Evolutionary conservation across 2,888 invertebrate genomes (phyloP).

Genomic region (Eremobia ochroleuca): DNA sequence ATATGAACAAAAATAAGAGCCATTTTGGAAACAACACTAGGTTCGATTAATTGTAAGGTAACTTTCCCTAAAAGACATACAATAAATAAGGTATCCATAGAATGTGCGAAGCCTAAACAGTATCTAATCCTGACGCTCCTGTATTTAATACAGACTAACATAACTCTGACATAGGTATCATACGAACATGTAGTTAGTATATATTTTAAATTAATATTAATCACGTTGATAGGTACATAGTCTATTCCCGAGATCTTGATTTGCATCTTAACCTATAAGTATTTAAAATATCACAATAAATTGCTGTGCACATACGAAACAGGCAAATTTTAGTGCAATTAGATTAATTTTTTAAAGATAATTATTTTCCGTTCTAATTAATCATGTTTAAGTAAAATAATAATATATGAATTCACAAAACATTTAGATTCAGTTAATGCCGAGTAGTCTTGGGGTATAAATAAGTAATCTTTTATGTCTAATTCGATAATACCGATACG

Average conservation of each 20-base stretch:
- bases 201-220: slow-evolving; percentile 83
- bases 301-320: slow-evolving; percentile 91
- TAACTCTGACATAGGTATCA: slow-evolving; percentile 72
- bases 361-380: slow-evolving; percentile 81
- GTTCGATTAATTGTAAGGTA: slow-evolving; percentile 67
- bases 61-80: slow-evolving; percentile 64
- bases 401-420: slow-evolving; percentile 46
- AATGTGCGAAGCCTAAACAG: slow-evolving; percentile 76
- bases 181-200: slow-evolving; percentile 72
- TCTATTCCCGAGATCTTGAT: slow-evolving; percentile 87
- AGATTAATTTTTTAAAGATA: slow-evolving; percentile 85
- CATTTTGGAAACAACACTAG: slow-evolving; percentile 60
- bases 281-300: slow-evolving; percentile 92
- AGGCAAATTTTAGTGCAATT: slow-evolving; percentile 91
- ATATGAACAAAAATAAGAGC: slow-evolving; percentile 64
- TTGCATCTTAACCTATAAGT: slow-evolving; percentile 89
- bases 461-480: slow-evolving; percentile 31
- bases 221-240: slow-evolving; percentile 88
- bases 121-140: slow-evolving; percentile 74
- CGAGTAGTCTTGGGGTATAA: slow-evolving; percentile 68
- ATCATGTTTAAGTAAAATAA: slow-evolving; percentile 71
- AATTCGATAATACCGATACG: slow-evolving; percentile 30
- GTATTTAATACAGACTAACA: slow-evolving; percentile 82
- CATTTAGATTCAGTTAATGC: slow-evolving; percentile 58
- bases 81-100: slow-evolving; percentile 68